These are phyloP conservation scores for Simalia tracyae DNA, from an alignment of 2,797 vertebrate genomes.

Conservation along the genomic window DNA sequence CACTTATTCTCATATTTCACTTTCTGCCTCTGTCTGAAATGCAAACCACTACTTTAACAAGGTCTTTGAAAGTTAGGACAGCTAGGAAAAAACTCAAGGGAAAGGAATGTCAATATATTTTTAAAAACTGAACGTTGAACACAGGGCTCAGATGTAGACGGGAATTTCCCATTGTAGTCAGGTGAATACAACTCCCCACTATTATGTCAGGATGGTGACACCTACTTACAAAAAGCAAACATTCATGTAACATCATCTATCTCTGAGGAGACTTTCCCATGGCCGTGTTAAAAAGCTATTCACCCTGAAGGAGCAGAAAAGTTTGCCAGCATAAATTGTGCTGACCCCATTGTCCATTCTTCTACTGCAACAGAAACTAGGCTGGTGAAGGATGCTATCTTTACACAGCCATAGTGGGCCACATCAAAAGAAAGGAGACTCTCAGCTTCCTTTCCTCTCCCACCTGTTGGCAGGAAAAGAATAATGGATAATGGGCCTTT, in stretches of 20 bases:
- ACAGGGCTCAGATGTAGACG: neutral
- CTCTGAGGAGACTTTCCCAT: neutral
- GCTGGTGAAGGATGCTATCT: neutral
- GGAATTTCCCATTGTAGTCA: neutral
- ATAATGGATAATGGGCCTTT: neutral
- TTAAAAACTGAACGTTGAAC: neutral
- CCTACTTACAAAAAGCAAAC: neutral
- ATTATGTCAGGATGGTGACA: neutral
- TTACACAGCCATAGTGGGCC: neutral
- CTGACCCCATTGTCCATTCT: neutral
- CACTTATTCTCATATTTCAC: neutral
- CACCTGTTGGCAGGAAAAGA: neutral
- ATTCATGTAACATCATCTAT: neutral
- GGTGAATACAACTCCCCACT: neutral
- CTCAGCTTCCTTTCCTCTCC: neutral
- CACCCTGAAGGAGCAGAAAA: neutral
- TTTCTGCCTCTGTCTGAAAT: constrained; percentile 29
- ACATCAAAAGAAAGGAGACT: neutral
- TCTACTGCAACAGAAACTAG: neutral
- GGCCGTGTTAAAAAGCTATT: neutral
- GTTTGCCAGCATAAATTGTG: neutral
- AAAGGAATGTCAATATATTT: neutral
- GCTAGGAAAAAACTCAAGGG: neutral
- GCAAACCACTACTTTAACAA: constrained; percentile 12
- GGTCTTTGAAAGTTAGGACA: neutral